Percentiles rank a stretch among this genome's conserved stretches.
phyloP scores from a whole-genome alignment of 1,140 invertebrate species.

The Anastrepha ludens region DNA sequence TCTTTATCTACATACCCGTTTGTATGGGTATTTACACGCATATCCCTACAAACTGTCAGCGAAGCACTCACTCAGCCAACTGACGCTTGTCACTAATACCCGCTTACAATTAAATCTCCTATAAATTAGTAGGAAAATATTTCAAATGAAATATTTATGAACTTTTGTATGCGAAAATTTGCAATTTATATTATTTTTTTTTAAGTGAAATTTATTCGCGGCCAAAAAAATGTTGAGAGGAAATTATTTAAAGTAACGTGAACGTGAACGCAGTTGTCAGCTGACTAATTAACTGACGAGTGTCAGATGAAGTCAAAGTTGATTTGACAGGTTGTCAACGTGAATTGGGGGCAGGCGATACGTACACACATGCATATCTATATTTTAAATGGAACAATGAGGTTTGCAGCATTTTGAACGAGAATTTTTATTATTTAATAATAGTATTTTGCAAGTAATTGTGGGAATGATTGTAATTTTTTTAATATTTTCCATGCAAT shows the following conservation, averaged over 20 bases:
- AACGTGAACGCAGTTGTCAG: background rate
- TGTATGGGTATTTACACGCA: no score
- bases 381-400: background rate
- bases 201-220: background rate
- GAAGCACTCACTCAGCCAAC: background rate
- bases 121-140: background rate
- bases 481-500: no score
- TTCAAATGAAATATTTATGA: constrained; percentile 24
- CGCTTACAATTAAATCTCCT: background rate
- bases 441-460: no score
- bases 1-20: background rate
- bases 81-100: background rate
- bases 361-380: background rate
- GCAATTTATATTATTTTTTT: background rate
- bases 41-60: no score
- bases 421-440: no score
- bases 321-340: constrained; percentile 29
- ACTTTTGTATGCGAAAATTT: background rate
- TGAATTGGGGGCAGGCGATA: background rate
- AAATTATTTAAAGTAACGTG: background rate
- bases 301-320: constrained; percentile 13
- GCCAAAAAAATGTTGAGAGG: background rate
- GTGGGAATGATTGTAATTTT: no score
- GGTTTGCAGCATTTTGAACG: background rate
- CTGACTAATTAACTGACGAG: constrained; percentile 21